Percentiles rank a stretch among this genome's conserved stretches.
Conservation (phyloP, 2,113 vertebrate genomes). For the Neodontobutis hainanensis region DNA sequence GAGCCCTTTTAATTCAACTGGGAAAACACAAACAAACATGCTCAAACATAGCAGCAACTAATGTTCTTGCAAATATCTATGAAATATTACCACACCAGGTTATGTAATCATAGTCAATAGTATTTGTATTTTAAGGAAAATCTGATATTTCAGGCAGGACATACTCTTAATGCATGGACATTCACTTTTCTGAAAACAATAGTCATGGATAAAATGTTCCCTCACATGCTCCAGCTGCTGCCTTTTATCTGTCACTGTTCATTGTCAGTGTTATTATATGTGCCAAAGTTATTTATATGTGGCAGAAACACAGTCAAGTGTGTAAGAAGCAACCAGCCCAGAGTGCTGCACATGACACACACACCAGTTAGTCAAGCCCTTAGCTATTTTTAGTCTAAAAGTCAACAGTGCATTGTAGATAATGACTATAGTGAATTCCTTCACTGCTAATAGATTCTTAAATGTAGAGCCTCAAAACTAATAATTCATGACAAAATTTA, state of each 20-base stretch:
- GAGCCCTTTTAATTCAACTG: no score
- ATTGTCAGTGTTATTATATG: neutral
- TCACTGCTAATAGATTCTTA: neutral
- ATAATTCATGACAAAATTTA: no score
- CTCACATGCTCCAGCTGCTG: conserved; percentile 14
- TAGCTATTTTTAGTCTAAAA: conserved; percentile 64
- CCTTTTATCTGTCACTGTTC: conserved; percentile 3
- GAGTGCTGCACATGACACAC: conserved; percentile 12
- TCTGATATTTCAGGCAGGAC: neutral
- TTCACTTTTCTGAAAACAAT: neutral
- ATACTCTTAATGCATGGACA: neutral
- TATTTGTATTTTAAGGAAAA: neutral
- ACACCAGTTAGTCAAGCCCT: conserved; percentile 2
- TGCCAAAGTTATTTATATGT: conserved; percentile 1
- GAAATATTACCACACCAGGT: no score
- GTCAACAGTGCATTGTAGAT: conserved; percentile 42
- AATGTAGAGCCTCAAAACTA: neutral
- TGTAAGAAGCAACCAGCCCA: conserved; percentile 8
- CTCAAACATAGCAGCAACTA: no score
- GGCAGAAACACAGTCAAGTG: conserved; percentile 3
- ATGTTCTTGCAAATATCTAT: no score
- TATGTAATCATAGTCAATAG: neutral
- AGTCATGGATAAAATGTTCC: conserved; percentile 29
- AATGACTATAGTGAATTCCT: conserved; percentile 49
- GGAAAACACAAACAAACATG: no score